phyloP scores from a whole-genome alignment of 1,140 invertebrate genomes.

The Trichonephila inaurata region DNA sequence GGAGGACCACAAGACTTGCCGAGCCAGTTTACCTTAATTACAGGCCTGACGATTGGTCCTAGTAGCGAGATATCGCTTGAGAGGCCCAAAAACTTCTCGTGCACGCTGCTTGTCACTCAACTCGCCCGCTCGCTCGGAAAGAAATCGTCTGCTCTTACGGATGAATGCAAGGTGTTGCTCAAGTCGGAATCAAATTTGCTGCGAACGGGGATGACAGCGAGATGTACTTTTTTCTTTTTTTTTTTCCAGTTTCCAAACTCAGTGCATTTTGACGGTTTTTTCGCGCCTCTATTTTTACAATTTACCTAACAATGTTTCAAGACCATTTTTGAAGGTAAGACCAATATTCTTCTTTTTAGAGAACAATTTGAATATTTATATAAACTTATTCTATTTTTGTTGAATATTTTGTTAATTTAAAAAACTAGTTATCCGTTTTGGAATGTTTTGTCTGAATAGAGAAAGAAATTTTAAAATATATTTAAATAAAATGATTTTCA shows the following conservation, averaged over 20 bases:
- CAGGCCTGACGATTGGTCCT: constrained; percentile 63
- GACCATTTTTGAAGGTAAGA: too few species aligned
- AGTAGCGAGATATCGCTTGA: constrained; percentile 49
- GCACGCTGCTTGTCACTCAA: constrained; percentile 56
- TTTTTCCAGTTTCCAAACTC: neutral
- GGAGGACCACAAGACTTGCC: constrained; percentile 6
- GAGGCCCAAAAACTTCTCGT: constrained; percentile 61
- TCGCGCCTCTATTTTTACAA: neutral
- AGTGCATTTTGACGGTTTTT: neutral
- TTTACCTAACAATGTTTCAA: neutral
- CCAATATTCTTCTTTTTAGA: too few species aligned
- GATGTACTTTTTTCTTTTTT: neutral
- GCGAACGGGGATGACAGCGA: neutral
- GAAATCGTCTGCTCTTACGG: constrained; percentile 42
- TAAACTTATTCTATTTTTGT: too few species aligned
- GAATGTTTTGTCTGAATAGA: too few species aligned
- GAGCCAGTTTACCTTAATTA: constrained; percentile 67
- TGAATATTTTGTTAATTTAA: too few species aligned
- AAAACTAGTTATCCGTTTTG: too few species aligned
- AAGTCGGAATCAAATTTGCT: neutral
- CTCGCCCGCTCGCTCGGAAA: constrained; percentile 13
- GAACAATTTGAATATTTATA: too few species aligned
- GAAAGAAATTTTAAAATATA: too few species aligned
- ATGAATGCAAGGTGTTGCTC: constrained; percentile 5
- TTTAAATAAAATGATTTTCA: too few species aligned